Evolutionary conservation across 2,113 vertebrate genomes (phyloP).

Genomic region (Cinclus cinclus): DNA sequence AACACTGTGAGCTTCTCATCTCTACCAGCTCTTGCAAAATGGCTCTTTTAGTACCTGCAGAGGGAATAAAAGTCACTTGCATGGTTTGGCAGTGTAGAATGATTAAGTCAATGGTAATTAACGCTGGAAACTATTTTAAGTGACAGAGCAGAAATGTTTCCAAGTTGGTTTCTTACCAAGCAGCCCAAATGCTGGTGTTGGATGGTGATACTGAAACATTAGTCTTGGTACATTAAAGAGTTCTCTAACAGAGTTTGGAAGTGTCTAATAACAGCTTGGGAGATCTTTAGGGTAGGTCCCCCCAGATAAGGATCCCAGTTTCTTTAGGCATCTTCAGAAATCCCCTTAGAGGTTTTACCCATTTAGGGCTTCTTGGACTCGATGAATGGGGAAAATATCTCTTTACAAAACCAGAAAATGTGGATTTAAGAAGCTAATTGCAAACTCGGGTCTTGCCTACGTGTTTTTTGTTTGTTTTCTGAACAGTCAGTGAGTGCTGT

Average conservation of each 20-base stretch:
- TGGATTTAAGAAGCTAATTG: not conserved
- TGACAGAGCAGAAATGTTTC: slow-evolving; percentile 11
- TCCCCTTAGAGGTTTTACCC: not conserved
- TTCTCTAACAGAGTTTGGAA: not conserved
- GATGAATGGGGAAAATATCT: not conserved
- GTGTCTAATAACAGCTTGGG: not conserved
- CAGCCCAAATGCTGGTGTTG: not conserved
- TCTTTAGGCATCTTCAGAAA: not conserved
- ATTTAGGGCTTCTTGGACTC: not conserved
- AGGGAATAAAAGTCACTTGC: slow-evolving; percentile 26
- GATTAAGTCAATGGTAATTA: not conserved
- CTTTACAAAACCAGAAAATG: not conserved
- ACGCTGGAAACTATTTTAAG: not conserved
- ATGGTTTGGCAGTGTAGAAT: not conserved
- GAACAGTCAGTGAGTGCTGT: not conserved
- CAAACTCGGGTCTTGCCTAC: not conserved
- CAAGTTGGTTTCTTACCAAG: not conserved
- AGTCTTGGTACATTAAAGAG: not conserved
- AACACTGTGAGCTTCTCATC: not conserved
- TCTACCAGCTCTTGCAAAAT: not conserved
- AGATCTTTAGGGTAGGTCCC: not conserved
- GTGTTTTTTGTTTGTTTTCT: not conserved
- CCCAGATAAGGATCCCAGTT: not conserved
- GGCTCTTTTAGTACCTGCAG: not conserved
- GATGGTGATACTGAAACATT: not conserved